A percentile compares a stretch with the other conserved stretches of the same genome.
phyloP scores from a whole-genome alignment of 35 echinoderm and acorn worm species.

The Holothuria glaberrima region DNA sequence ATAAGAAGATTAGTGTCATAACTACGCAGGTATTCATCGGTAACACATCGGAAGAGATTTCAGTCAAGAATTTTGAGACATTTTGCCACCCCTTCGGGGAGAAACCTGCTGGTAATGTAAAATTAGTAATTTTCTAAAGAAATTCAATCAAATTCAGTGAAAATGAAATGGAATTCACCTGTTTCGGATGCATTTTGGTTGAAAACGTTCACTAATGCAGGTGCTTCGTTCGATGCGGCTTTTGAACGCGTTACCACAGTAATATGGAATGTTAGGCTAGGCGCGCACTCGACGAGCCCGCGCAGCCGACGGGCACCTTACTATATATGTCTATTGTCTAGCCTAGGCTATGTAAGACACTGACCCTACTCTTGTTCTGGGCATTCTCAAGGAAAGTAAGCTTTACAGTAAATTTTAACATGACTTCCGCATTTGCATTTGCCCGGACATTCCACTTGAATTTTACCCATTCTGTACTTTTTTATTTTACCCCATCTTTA shows the following conservation, averaged over 20 bases:
- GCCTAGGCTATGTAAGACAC: too few relatives aligned
- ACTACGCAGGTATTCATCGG: background rate
- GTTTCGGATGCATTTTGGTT: slow-evolving; percentile 1
- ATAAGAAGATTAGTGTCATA: background rate
- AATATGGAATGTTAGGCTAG: slow-evolving; percentile 7
- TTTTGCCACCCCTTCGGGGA: background rate
- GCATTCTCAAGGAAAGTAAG: too few relatives aligned
- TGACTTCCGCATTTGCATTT: too few relatives aligned
- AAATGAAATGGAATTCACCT: background rate
- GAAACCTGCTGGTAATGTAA: background rate
- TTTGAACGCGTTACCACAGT: background rate
- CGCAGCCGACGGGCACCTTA: too few relatives aligned
- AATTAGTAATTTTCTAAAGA: background rate
- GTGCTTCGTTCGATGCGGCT: background rate
- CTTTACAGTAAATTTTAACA: too few relatives aligned
- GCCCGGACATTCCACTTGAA: too few relatives aligned
- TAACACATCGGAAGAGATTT: background rate
- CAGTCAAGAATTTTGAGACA: background rate
- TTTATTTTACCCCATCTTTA: too few relatives aligned
- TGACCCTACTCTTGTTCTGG: too few relatives aligned
- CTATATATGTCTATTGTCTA: too few relatives aligned
- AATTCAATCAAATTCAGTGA: background rate
- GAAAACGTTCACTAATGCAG: background rate
- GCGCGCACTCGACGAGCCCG: background rate
- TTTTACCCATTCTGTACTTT: too few relatives aligned